Percentiles rank a stretch among this genome's conserved stretches.
These are phyloP conservation scores for Drosophila nebulosa DNA, from an alignment of 1,140 invertebrate species.

Conservation along the genomic window DNA sequence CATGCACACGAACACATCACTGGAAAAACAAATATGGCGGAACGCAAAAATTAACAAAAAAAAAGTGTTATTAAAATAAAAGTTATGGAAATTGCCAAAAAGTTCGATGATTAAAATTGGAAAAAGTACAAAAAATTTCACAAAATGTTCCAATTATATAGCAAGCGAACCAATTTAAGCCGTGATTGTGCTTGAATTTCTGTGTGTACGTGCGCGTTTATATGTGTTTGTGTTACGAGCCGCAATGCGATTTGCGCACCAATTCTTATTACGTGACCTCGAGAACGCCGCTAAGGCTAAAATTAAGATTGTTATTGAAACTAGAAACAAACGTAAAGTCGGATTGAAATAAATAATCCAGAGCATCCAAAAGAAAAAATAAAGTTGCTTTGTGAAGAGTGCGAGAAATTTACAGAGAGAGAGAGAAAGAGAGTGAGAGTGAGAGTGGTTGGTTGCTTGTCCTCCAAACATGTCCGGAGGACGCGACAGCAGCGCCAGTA, in stretches of 20 bases:
- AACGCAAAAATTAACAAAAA: slow-evolving; percentile 50
- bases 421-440: no score
- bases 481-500: slow-evolving; percentile 63
- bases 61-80: slow-evolving; percentile 21
- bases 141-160: not conserved
- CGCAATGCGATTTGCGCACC: slow-evolving; percentile 49
- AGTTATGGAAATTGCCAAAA: not conserved
- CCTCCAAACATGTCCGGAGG: slow-evolving; percentile 63
- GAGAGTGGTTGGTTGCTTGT: not conserved
- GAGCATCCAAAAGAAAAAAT: not conserved
- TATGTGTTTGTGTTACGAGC: not conserved
- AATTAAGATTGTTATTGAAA: slow-evolving; percentile 13
- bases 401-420: not conserved
- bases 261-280: slow-evolving; percentile 52
- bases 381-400: not conserved
- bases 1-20: slow-evolving; percentile 19
- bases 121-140: not conserved
- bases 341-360: slow-evolving; percentile 22
- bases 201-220: not conserved
- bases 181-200: not conserved
- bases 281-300: slow-evolving; percentile 34
- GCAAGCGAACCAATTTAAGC: not conserved
- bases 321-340: slow-evolving; percentile 1
- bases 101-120: not conserved
- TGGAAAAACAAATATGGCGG: slow-evolving; percentile 70